Evolutionary conservation across 2,113 vertebrate genomes (phyloP).

Genomic region (Vulpes ferrilata): DNA sequence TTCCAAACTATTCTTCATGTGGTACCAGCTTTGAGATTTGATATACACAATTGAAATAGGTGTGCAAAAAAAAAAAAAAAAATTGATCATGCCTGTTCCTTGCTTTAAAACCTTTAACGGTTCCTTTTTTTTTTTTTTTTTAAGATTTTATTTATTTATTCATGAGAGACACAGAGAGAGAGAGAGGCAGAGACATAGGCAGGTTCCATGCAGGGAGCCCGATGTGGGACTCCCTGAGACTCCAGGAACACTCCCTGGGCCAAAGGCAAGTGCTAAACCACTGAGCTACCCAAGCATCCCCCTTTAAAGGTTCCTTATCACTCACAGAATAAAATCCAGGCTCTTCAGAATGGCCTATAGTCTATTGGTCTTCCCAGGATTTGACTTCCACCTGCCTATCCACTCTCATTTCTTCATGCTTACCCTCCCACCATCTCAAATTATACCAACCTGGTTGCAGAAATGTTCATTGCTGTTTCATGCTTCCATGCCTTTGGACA

Average conservation of each 20-base stretch:
- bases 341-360: neutral
- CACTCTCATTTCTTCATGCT: neutral
- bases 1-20: conserved; percentile 4
- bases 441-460: neutral
- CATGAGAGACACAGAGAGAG: too few species aligned
- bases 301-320: neutral
- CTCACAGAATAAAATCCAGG: neutral
- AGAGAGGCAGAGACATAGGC: too few species aligned
- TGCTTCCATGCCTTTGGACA: neutral
- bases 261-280: too few species aligned
- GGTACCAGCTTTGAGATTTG: neutral
- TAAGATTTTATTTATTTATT: too few species aligned
- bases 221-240: too few species aligned
- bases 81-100: neutral
- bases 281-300: too few species aligned
- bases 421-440: neutral
- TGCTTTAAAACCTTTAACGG: neutral
- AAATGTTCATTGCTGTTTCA: neutral
- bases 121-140: neutral
- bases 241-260: too few species aligned
- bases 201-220: too few species aligned
- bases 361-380: neutral
- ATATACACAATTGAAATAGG: conserved; percentile 53
- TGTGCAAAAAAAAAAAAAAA: neutral
- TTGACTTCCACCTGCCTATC: neutral